Evolutionary conservation across 2,113 vertebrate genomes (phyloP).

Genomic region (Pteropus alecto): DNA sequence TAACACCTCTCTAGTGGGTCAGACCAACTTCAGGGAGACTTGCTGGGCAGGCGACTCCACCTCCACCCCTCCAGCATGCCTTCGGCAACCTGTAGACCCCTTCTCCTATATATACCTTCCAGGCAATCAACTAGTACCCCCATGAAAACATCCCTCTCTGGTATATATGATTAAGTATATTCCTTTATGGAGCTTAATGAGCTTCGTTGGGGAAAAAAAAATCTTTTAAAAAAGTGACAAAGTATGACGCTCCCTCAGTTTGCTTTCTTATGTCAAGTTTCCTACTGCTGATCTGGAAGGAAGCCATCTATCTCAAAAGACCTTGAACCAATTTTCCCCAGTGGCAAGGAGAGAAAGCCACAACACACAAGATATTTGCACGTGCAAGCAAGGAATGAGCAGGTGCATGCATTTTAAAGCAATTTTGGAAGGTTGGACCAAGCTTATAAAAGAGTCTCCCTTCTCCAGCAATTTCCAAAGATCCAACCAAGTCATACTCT

Average conservation of each 20-base stretch:
- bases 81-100: neutral
- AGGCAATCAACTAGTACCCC: neutral
- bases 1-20: neutral
- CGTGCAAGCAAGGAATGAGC: neutral
- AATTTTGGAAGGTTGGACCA: neutral
- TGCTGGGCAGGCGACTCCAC: neutral
- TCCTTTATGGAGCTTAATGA: neutral
- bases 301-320: neutral
- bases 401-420: neutral
- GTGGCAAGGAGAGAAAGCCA: neutral
- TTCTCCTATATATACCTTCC: neutral
- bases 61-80: neutral
- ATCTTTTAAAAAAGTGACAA: neutral
- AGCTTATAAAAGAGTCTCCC: neutral
- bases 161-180: neutral
- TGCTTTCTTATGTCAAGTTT: constrained; percentile 6
- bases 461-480: neutral
- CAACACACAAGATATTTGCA: neutral
- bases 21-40: neutral
- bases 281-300: neutral
- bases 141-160: neutral
- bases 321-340: neutral
- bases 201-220: neutral
- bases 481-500: constrained; percentile 54
- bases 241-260: neutral